Conservation (phyloP, 1,140 invertebrate species). For the Nebria ingens region DNA sequence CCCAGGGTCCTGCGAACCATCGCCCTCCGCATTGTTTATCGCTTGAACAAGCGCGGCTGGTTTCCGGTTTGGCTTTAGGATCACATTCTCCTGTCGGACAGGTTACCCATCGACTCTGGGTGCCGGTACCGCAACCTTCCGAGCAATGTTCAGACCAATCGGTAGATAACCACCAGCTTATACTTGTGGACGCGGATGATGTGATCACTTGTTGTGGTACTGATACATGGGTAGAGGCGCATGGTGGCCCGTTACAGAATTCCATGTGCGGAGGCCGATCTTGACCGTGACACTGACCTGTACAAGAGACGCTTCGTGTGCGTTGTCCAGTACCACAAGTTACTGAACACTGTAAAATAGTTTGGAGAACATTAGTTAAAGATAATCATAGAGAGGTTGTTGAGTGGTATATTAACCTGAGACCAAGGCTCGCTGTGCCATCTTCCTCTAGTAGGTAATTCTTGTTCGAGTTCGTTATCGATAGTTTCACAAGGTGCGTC, state of each 20-base stretch:
- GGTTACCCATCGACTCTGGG: slow-evolving; percentile 35
- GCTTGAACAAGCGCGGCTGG: slow-evolving; percentile 47
- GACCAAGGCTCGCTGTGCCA: slow-evolving; percentile 29
- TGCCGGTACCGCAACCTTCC: slow-evolving; percentile 43
- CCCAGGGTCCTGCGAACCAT: slow-evolving; percentile 62
- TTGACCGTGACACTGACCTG: slow-evolving; percentile 24
- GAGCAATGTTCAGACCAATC: slow-evolving; percentile 38
- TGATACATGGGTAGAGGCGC: slow-evolving; percentile 6
- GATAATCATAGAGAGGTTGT: too few relatives aligned
- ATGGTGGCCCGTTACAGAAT: slow-evolving; percentile 43
- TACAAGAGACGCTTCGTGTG: slow-evolving; percentile 34
- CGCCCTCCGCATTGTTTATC: slow-evolving; percentile 49
- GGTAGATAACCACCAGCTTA: slow-evolving; percentile 34
- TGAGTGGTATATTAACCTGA: not conserved
- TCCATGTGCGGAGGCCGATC: slow-evolving; percentile 35
- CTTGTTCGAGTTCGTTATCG: slow-evolving; percentile 28
- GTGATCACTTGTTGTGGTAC: not conserved
- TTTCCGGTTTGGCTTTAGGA: slow-evolving; percentile 41
- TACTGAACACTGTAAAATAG: slow-evolving; percentile 44
- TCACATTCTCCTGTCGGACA: slow-evolving; percentile 32
- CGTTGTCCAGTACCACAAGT: slow-evolving; percentile 57
- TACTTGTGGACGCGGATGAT: not conserved
- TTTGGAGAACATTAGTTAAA: not conserved
- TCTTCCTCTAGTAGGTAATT: slow-evolving; percentile 17
- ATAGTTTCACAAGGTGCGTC: slow-evolving; percentile 22